These are phyloP conservation scores for Gobio occitaniae DNA, from an alignment of 2,797 vertebrate species.

Conservation along the genomic window DNA sequence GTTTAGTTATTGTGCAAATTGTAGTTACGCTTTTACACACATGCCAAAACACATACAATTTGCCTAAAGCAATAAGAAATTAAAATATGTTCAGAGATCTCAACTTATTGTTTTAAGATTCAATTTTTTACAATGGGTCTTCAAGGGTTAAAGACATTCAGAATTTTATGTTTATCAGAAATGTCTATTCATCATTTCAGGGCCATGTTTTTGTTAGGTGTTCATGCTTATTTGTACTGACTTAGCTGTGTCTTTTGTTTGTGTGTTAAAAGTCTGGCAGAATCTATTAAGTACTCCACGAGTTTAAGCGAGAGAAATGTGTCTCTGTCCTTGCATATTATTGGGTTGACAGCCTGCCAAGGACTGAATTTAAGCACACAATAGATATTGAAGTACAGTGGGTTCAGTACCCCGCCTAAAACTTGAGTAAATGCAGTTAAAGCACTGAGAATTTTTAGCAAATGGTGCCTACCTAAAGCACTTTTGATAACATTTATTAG, in stretches of 20 bases:
- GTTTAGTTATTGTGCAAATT: too few relatives aligned
- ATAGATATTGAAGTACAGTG: neutral
- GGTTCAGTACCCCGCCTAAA: neutral
- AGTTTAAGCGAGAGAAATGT: neutral
- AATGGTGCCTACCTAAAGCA: neutral
- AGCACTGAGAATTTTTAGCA: neutral
- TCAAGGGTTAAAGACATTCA: neutral
- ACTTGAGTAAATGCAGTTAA: neutral
- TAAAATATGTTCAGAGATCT: too few relatives aligned
- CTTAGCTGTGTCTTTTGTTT: neutral
- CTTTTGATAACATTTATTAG: neutral
- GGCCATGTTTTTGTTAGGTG: neutral
- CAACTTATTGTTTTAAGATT: too few relatives aligned
- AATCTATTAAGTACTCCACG: neutral
- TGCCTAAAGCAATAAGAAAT: too few relatives aligned
- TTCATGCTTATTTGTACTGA: neutral
- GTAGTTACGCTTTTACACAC: too few relatives aligned
- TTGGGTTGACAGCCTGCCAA: neutral
- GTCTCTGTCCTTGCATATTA: conserved; percentile 14
- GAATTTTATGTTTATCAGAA: conserved; percentile 1
- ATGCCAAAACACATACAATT: too few relatives aligned
- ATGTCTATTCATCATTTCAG: neutral
- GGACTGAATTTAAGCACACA: neutral
- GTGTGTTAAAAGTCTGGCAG: neutral
- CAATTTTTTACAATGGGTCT: neutral